Conservation (phyloP, 2,888 invertebrate species). For the Brachyptera risi region DNA sequence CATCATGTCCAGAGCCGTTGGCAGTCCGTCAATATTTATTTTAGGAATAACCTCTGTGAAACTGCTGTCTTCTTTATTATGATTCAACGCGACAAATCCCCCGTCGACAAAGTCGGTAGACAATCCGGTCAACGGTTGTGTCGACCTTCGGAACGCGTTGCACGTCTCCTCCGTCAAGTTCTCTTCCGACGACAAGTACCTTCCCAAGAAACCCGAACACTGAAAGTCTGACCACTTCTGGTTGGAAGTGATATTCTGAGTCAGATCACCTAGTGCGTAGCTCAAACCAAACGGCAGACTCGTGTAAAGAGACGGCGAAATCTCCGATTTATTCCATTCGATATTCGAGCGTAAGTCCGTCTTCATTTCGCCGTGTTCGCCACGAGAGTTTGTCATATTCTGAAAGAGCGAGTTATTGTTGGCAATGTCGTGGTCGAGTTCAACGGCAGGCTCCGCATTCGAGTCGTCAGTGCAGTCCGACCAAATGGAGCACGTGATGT, state of each 20-base stretch:
- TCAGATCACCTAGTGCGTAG: conserved; percentile 11
- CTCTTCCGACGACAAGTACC: too few species aligned
- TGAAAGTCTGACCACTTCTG: conserved; percentile 16
- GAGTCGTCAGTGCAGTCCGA: conserved; percentile 37
- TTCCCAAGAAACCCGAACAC: too few species aligned
- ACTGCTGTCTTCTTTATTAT: conserved; percentile 57
- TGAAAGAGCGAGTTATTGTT: neutral
- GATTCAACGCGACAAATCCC: conserved; percentile 51
- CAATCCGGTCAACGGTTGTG: too few species aligned
- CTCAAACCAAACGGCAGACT: conserved; percentile 20
- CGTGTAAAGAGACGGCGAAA: too few species aligned
- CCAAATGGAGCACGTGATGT: conserved; percentile 54
- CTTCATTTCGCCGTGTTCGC: too few species aligned
- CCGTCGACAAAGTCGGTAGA: too few species aligned
- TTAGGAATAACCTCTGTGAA: conserved; percentile 57
- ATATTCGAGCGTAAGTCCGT: too few species aligned
- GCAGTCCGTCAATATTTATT: neutral
- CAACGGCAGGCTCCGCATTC: neutral
- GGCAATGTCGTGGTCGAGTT: too few species aligned
- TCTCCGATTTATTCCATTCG: too few species aligned
- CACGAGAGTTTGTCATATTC: too few species aligned
- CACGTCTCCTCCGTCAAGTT: too few species aligned
- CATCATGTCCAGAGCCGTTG: neutral
- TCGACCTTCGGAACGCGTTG: too few species aligned
- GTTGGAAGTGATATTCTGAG: neutral